Conservation (phyloP, 2,888 invertebrate genomes). For the Nemoura dubitans region DNA sequence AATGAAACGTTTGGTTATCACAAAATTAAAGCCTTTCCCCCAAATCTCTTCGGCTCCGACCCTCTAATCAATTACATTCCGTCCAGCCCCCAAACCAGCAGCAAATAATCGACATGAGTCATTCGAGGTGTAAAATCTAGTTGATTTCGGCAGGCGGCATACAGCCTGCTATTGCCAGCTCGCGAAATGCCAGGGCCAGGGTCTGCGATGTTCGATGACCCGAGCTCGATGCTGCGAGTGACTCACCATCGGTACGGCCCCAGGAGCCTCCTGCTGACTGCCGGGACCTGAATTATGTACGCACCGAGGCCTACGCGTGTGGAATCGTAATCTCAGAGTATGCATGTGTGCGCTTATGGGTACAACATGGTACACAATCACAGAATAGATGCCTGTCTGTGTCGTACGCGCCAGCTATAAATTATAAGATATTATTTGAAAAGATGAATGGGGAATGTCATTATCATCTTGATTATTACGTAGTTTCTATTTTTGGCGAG, state of each 20-base stretch:
- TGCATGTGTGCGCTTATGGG: not conserved
- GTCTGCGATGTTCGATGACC: not conserved
- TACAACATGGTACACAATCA: not conserved
- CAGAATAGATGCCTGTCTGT: not conserved
- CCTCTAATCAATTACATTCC: no score
- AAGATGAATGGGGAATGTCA: constrained; percentile 15
- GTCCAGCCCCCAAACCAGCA: no score
- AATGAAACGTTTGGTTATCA: no score
- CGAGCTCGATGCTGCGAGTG: not conserved
- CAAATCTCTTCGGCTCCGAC: no score
- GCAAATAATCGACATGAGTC: no score
- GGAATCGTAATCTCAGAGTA: not conserved
- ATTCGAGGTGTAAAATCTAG: no score
- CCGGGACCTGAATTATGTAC: constrained; percentile 22
- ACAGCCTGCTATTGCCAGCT: no score
- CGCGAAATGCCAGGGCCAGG: no score
- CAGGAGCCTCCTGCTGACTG: not conserved
- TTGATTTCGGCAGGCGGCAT: no score
- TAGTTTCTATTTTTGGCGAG: constrained; percentile 20
- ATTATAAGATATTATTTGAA: not conserved
- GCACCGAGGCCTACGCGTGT: not conserved
- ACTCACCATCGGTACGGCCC: not conserved
- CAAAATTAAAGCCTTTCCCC: no score
- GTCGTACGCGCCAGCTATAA: not conserved
- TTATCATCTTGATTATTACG: not conserved